Conservation (phyloP, 2,888 invertebrate species). For the Chalcosyrphus nemorum region DNA sequence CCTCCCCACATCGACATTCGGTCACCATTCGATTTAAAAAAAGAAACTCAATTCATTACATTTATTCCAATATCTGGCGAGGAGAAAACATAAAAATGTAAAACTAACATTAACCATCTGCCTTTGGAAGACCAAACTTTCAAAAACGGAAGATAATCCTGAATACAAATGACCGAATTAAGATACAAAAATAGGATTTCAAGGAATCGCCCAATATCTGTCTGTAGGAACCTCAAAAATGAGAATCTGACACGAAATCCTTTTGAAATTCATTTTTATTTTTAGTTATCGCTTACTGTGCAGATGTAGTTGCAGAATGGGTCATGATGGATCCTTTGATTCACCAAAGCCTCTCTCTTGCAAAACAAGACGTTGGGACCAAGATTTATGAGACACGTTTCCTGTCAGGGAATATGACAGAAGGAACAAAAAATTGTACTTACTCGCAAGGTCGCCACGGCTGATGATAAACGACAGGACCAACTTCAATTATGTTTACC, state of each 20-base stretch:
- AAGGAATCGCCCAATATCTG: neutral
- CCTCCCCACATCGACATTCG: neutral
- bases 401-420: neutral
- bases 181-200: conserved; percentile 12
- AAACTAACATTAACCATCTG: conserved; percentile 48
- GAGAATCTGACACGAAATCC: neutral
- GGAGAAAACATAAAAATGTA: conserved; percentile 6
- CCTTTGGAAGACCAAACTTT: conserved; percentile 10
- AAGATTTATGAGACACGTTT: neutral
- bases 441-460: too few species aligned
- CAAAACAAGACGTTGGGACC: neutral
- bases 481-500: neutral
- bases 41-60: conserved; percentile 18
- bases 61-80: too few species aligned
- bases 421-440: neutral
- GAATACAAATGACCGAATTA: conserved; percentile 50
- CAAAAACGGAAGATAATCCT: conserved; percentile 21
- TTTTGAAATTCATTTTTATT: neutral
- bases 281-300: neutral
- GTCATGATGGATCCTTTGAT: neutral
- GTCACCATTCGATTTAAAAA: neutral
- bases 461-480: neutral
- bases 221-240: neutral
- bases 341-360: neutral
- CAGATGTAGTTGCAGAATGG: neutral